These are phyloP conservation scores for Oryzias celebensis DNA, from an alignment of 2,113 vertebrate genomes.

Conservation along the genomic window DNA sequence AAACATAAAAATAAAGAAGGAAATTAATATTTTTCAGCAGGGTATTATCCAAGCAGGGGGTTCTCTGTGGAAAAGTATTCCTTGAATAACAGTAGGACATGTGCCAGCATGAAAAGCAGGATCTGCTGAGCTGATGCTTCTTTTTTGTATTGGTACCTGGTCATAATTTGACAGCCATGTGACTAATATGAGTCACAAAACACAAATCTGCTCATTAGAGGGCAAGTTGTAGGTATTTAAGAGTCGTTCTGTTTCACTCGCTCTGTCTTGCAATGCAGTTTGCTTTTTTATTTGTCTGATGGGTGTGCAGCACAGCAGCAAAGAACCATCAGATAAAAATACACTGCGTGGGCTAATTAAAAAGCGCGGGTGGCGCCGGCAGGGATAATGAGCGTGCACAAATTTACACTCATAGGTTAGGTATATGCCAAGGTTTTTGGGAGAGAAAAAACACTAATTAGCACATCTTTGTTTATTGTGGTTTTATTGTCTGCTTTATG, in stretches of 20 bases:
- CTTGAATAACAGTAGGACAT: constrained; percentile 23
- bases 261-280: constrained; percentile 8
- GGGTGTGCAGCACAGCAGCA: constrained; percentile 18
- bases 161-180: constrained; percentile 41
- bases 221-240: constrained; percentile 23
- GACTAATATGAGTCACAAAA: constrained; percentile 30
- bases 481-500: constrained; percentile 42
- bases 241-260: constrained; percentile 9
- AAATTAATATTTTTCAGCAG: constrained; percentile 22
- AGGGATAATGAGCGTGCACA: constrained; percentile 45
- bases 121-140: constrained; percentile 23
- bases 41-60: neutral
- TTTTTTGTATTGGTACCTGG: constrained; percentile 8
- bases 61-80: constrained; percentile 4
- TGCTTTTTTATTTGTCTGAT: constrained; percentile 36
- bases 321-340: constrained; percentile 45
- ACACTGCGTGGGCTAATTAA: constrained; percentile 58
- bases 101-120: neutral
- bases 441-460: constrained; percentile 57
- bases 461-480: constrained; percentile 54
- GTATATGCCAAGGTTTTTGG: constrained; percentile 21
- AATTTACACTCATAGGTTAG: neutral
- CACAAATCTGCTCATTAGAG: constrained; percentile 45
- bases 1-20: constrained; percentile 8
- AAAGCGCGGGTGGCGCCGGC: constrained; percentile 32